Evolutionary conservation across 2,113 vertebrate genomes (phyloP).

Genomic region (Platysternon megacephalum): DNA sequence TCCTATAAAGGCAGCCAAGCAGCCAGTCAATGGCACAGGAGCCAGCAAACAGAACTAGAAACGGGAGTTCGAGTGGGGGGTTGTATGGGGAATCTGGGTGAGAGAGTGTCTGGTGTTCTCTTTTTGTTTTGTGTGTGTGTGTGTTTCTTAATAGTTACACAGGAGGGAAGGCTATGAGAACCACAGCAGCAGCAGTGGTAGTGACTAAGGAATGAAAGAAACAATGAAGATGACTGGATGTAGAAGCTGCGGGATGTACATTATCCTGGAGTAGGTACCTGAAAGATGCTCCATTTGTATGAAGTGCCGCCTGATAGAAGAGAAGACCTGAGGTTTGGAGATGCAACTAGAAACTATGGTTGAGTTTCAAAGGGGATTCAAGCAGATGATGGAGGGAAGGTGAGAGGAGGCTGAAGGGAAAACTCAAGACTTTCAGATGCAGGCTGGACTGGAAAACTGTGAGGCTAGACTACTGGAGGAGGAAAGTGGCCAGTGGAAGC

Average conservation of each 20-base stretch:
- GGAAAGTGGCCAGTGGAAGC: too few species aligned
- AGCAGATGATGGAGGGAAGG: background rate
- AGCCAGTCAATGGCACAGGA: too few species aligned
- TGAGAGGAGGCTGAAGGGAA: background rate
- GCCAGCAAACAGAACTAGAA: background rate
- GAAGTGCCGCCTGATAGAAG: background rate
- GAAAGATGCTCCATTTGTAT: background rate
- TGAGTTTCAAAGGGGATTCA: background rate
- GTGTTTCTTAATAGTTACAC: too few species aligned
- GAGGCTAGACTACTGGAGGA: too few species aligned
- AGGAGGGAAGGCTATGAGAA: too few species aligned
- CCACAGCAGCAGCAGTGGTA: background rate
- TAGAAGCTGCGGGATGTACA: background rate
- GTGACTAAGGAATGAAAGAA: background rate
- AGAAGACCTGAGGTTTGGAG: background rate
- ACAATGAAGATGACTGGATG: background rate
- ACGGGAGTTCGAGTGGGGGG: background rate
- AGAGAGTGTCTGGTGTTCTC: background rate
- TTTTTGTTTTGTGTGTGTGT: background rate
- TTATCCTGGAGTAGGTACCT: background rate
- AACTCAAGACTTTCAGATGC: background rate
- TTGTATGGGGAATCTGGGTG: background rate
- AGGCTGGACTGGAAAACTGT: background rate
- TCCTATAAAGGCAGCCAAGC: background rate
- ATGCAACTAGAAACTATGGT: too few species aligned